Conservation (phyloP, 2,797 vertebrate species). For the Carduelis carduelis region DNA sequence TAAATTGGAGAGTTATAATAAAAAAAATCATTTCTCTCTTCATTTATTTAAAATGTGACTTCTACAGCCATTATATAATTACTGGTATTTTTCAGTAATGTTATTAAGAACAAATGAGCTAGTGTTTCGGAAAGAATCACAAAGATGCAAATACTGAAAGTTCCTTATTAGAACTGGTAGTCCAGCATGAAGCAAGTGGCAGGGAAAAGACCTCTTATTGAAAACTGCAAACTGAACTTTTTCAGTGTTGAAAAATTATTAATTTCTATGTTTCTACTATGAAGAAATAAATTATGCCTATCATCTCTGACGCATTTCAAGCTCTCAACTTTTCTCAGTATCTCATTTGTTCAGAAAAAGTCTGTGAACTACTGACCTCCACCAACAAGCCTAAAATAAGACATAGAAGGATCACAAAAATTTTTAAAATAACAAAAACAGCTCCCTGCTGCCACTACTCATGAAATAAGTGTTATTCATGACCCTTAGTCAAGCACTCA, state of each 20-base stretch:
- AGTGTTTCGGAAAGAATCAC: constrained; percentile 73
- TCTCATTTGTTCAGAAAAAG: not conserved
- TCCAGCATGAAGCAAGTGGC: constrained; percentile 41
- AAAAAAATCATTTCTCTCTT: constrained; percentile 79
- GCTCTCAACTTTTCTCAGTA: not conserved
- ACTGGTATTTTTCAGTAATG: constrained; percentile 77
- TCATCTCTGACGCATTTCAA: constrained; percentile 23
- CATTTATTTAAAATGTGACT: constrained; percentile 80
- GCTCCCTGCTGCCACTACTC: not conserved
- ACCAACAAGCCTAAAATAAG: not conserved
- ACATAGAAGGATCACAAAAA: not conserved
- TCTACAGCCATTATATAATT: constrained; percentile 81
- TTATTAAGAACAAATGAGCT: constrained; percentile 75
- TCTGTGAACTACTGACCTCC: not conserved
- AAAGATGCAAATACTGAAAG: constrained; percentile 75
- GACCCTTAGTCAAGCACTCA: not conserved
- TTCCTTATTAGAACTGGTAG: constrained; percentile 66
- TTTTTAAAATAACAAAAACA: not conserved
- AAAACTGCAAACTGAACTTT: constrained; percentile 64
- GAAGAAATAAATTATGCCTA: constrained; percentile 29
- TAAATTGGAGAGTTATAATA: constrained; percentile 79
- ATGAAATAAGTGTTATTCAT: not conserved
- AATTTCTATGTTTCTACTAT: constrained; percentile 22
- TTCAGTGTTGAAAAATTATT: constrained; percentile 29
- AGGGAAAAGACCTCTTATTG: constrained; percentile 31